phyloP scores from a whole-genome alignment of 64 coral and sea anemone species.

The Cladopsammia gracilis region DNA sequence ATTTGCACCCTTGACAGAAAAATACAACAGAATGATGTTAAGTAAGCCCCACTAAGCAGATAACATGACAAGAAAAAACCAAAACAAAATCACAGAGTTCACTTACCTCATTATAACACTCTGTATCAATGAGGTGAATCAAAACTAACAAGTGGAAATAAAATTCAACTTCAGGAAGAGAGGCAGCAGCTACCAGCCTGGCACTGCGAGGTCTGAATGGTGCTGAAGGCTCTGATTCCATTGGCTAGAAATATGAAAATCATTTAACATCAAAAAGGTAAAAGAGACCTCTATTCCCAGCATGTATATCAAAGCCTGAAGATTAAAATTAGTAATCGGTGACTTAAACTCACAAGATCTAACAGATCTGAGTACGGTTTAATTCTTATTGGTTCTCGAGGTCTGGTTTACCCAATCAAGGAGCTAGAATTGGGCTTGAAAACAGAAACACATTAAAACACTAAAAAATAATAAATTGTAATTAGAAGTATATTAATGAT shows the following conservation, averaged over 20 bases:
- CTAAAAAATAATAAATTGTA: no score
- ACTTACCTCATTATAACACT: slow-evolving; percentile 88
- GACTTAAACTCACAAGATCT: no score
- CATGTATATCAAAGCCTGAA: no score
- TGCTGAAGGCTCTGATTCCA: slow-evolving; percentile 83
- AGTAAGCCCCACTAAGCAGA: not conserved
- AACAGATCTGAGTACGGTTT: no score
- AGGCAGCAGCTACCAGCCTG: slow-evolving; percentile 69
- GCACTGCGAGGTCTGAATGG: slow-evolving; percentile 93
- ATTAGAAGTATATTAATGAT: no score
- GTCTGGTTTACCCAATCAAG: no score
- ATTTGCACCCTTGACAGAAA: no score
- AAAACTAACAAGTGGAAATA: slow-evolving; percentile 97
- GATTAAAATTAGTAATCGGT: no score
- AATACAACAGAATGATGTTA: no score
- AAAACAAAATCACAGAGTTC: not conserved
- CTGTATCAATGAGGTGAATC: slow-evolving; percentile 97
- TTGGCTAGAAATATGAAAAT: slow-evolving; percentile 69
- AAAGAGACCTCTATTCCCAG: not conserved
- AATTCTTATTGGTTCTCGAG: no score
- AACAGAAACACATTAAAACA: no score
- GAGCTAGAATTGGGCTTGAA: no score
- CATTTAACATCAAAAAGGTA: not conserved
- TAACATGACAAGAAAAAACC: not conserved
- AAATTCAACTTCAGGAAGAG: slow-evolving; percentile 95